These are phyloP conservation scores for Baryphthengus martii DNA, from an alignment of 2,113 vertebrate species.

Conservation along the genomic window DNA sequence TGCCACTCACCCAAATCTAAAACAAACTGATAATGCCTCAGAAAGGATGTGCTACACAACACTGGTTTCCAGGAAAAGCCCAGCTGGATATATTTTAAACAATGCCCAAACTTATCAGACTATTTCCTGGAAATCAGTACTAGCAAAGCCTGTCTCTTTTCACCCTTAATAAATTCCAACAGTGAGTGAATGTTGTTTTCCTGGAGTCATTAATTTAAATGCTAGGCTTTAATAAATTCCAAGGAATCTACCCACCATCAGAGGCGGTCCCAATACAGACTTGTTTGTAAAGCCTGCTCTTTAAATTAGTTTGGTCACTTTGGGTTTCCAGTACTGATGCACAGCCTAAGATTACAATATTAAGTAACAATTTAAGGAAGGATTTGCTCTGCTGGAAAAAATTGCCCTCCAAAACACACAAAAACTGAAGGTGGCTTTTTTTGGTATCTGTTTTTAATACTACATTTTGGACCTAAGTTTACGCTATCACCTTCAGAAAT, in stretches of 20 bases:
- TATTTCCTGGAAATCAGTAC: constrained; percentile 17
- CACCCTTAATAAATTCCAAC: neutral
- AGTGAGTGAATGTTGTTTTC: neutral
- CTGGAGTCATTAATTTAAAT: neutral
- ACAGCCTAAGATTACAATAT: neutral
- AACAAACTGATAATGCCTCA: neutral
- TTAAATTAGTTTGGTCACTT: neutral
- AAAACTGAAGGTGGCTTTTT: neutral
- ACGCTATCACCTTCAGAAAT: neutral
- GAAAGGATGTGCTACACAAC: constrained; percentile 1
- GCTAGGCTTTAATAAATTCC: neutral
- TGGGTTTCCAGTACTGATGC: neutral
- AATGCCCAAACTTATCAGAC: neutral
- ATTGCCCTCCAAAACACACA: neutral
- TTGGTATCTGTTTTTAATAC: neutral
- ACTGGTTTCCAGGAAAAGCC: constrained; percentile 40
- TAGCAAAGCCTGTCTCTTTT: neutral
- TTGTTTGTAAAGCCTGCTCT: neutral
- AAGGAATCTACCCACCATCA: neutral
- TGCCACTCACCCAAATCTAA: neutral
- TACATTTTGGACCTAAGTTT: neutral
- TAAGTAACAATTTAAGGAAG: neutral
- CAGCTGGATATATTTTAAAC: constrained; percentile 3
- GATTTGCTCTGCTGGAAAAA: neutral
- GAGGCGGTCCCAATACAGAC: neutral